phyloP scores from a whole-genome alignment of 23 tunicate genomes.

The Aplidium turbinatum region DNA sequence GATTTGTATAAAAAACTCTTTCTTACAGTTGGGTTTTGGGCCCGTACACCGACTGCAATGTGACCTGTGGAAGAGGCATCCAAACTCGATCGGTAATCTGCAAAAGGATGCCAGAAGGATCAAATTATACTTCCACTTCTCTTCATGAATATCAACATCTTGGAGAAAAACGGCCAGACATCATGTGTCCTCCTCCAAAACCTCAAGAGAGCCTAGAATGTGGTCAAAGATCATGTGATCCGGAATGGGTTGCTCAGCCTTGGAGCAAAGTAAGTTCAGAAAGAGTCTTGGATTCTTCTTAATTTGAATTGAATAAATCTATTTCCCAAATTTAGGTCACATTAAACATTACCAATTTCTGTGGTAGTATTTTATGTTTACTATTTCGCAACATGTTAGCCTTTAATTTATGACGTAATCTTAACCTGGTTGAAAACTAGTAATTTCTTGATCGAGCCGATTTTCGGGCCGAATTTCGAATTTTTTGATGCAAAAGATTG shows the following conservation, averaged over 20 bases:
- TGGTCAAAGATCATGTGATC: constrained; percentile 49
- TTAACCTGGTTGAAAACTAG: too few relatives aligned
- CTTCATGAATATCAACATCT: neutral
- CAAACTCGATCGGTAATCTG: constrained; percentile 73
- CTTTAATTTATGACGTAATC: too few relatives aligned
- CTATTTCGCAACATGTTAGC: too few relatives aligned
- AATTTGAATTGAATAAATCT: too few relatives aligned
- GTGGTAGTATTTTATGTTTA: too few relatives aligned
- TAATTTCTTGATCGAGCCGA: too few relatives aligned
- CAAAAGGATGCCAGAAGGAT: constrained; percentile 61
- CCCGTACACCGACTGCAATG: constrained; percentile 55
- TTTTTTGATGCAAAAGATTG: too few relatives aligned
- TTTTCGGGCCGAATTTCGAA: too few relatives aligned
- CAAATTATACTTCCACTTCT: constrained; percentile 5
- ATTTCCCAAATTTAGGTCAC: too few relatives aligned
- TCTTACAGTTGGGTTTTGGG: too few relatives aligned
- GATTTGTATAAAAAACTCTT: too few relatives aligned
- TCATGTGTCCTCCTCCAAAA: constrained; percentile 89
- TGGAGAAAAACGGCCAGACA: constrained; percentile 45
- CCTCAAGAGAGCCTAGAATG: constrained; percentile 45
- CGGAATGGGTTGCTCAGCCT: constrained; percentile 50
- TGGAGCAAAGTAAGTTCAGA: constrained; percentile 57
- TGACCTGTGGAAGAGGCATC: constrained; percentile 71
- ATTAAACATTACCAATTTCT: too few relatives aligned
- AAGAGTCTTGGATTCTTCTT: neutral